Base-by-base conservation (phyloP, 1,140 invertebrate species). In the Zaprionus tsacasi region DNA sequence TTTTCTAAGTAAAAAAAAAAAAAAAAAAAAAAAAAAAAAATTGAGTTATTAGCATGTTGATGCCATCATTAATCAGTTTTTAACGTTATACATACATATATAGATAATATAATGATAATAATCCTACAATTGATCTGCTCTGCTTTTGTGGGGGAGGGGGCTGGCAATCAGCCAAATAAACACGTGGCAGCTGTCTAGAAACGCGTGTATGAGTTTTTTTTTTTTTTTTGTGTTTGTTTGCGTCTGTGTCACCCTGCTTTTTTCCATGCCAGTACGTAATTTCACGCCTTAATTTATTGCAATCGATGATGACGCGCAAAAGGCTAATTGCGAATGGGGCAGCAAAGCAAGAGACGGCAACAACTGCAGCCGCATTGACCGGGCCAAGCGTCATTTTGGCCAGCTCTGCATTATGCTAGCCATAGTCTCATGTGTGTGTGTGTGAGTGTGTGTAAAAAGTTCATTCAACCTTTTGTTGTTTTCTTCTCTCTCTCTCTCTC, bases 221-320 rank as follows among this genome's bases (percentile, higher is more conserved):
- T 30, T 30, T 30, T 30, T 30, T 30, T 30, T 30, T 55, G 25
- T 70, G 12, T 30, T 2, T 38, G 13, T 58, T 5, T 57, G 13
- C 57, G 27, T 67, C 15, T 45, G 64, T 64, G 59, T 70, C 30
- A 30, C 30, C n/a, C 11, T 52, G 30, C n/a, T 54, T 21, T 21
- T 21, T 61, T 50, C 61, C 60, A 71, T 58, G 69, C 36, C 45
- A 57, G 71, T 74, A 67, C 79, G 74, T 81, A 48, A 59, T 70
- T 78, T 81, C 68, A 78, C 77, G 57, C 80, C 80, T 78, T 66
- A 76, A 82, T 82, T 82, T 82, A 82, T 76, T 74, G 75, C 79
- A 82, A 82, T 82, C 80, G 80, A 81, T 81, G 79, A 70, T 45
- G 67, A 25, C 72, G 58, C 72, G 58, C 65, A 74, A 79, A 79